Conservation (phyloP, 2,888 invertebrate genomes). For the Linnaemya vulpina region DNA sequence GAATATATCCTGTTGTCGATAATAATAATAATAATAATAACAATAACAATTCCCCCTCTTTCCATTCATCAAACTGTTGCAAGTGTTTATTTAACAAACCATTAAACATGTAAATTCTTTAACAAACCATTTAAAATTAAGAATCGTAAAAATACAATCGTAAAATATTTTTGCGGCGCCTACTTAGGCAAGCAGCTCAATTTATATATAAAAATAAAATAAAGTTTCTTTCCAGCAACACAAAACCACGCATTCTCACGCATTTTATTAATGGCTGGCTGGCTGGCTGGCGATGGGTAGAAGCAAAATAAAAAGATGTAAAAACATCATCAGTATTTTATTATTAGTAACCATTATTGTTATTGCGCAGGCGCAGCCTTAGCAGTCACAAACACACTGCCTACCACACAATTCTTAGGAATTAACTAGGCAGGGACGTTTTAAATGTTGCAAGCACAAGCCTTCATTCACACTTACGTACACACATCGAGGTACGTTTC, state of each 20-base stretch:
- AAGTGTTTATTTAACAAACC: slow-evolving; percentile 56
- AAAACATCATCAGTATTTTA: slow-evolving; percentile 45
- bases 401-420: slow-evolving; percentile 49
- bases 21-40: not conserved
- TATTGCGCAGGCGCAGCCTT: slow-evolving; percentile 66
- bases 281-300: slow-evolving; percentile 29
- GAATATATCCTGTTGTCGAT: not conserved
- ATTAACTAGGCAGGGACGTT: slow-evolving; percentile 59
- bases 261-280: slow-evolving; percentile 55
- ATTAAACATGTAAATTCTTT: slow-evolving; percentile 54
- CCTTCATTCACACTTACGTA: not conserved
- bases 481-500: not conserved
- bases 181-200: slow-evolving; percentile 54
- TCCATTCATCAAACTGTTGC: not conserved
- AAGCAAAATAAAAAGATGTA: not conserved
- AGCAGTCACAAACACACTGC: slow-evolving; percentile 36
- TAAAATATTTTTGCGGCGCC: slow-evolving; percentile 57
- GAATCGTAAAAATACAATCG: slow-evolving; percentile 42
- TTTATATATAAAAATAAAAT: slow-evolving; percentile 30
- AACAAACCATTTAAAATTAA: slow-evolving; percentile 50
- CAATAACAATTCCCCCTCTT: not conserved
- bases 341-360: slow-evolving; percentile 42
- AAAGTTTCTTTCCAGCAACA: slow-evolving; percentile 27
- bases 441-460: not conserved
- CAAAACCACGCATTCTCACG: slow-evolving; percentile 62